Evolutionary conservation across 1,140 invertebrate genomes (phyloP), one percentile per base, ranked within the genome.

Genomic region (Zaprionus vittiger): DNA sequence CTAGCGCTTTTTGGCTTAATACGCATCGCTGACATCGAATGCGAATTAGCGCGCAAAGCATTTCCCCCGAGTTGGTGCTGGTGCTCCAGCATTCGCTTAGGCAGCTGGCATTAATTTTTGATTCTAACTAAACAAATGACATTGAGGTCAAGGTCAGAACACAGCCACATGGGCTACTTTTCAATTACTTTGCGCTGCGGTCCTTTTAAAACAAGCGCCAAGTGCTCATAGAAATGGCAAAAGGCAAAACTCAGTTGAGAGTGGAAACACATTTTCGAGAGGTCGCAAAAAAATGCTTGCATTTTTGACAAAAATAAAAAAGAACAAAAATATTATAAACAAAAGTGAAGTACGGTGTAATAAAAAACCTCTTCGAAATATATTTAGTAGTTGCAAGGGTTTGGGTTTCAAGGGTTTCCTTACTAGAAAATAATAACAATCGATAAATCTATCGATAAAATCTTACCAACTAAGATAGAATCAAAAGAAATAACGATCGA

Each of bases 81-180:
- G 9, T 34, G 31, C 31, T 11, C 3, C 31, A 34, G 67, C 61
- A 52, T 61, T 70, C 60, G 55, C 65, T 57, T 34, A 17, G 67
- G 31, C 26, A 37, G 62, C 47, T 37, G 28, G 28, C 69, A 89
- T 90, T 87, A 89, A 87, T 84, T 84, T 87, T 83, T 52, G 12
- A 52, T 24, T 52, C 47, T 22, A 52, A 52, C 57, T 75, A 87
- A 66, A 75, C 37, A 77, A 79, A 44, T 76, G 62, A 52, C 83
- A 76, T 72, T 57, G 65, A 78, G 83, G 83, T 87, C 83, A 87
- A 57, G 83, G 83, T 83, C 73, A 73, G 34, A 68, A 61, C 63
- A 44, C 79, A 77, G 81, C 73, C 65, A 68, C 78, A 72, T 70
- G 83, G 55, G 34, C 52, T 49, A 71, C 62, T 80, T 87, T 75